These are phyloP conservation scores for Oscheius myriophilus DNA, from an alignment of 2,888 invertebrate species.

Conservation along the genomic window DNA sequence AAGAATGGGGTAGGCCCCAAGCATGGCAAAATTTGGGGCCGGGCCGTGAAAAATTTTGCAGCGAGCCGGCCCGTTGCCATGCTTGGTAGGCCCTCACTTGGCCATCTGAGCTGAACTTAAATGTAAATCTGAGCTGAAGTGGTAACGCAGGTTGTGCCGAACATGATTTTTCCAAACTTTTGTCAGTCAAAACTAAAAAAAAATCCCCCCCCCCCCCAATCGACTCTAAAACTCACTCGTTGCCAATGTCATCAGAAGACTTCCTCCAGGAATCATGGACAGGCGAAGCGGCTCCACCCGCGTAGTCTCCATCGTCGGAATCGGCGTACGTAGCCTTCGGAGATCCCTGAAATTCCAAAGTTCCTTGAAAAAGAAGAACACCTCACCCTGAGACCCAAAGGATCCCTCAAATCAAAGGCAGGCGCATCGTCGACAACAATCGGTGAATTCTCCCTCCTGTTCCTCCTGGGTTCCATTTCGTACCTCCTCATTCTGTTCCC, in stretches of 20 bases:
- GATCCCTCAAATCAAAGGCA: slow-evolving; percentile 6
- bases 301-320: neutral
- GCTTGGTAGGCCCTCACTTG: too few species aligned
- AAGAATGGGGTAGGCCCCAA: too few species aligned
- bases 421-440: neutral
- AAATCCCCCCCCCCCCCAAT: neutral
- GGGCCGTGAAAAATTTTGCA: too few species aligned
- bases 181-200: neutral
- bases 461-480: neutral
- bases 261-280: neutral
- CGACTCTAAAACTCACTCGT: neutral
- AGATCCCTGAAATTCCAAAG: neutral
- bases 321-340: neutral
- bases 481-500: neutral
- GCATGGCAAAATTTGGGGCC: too few species aligned
- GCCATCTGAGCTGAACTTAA: too few species aligned
- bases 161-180: too few species aligned
- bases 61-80: too few species aligned
- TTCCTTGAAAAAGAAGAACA: too few species aligned
- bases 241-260: neutral
- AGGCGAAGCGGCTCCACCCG: neutral
- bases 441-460: neutral
- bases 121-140: too few species aligned
- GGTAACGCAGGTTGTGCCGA: too few species aligned
- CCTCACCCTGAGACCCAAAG: slow-evolving; percentile 1